Percentiles rank a stretch among this genome's conserved stretches.
Conservation (phyloP, 2,888 invertebrate species). For the Lasioglossum zephyrum region DNA sequence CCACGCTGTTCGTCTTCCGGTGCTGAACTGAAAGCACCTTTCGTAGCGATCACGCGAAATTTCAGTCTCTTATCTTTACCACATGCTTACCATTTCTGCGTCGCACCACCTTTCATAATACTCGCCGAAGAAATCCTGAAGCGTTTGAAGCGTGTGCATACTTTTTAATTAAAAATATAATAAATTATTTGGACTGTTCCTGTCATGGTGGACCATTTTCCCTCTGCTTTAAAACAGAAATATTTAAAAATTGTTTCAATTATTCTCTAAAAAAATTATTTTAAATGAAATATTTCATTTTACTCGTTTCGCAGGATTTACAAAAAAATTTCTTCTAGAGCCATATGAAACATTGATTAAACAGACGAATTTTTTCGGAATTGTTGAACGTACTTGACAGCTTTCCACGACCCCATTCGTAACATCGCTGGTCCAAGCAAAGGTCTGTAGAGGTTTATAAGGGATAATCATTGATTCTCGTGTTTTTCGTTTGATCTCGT, state of each 20-base stretch:
- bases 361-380: not conserved
- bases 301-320: not conserved
- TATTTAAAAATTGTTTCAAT: not conserved
- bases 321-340: not conserved
- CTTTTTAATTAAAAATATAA: not conserved
- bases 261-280: not conserved
- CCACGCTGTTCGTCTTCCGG: slow-evolving; percentile 13
- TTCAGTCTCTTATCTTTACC: not conserved
- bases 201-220: too few relatives aligned
- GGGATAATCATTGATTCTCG: not conserved
- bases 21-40: not conserved
- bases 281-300: not conserved
- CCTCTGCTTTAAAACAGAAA: too few relatives aligned
- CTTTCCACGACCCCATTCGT: not conserved
- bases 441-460: not conserved
- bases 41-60: not conserved
- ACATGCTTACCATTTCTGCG: not conserved
- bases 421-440: not conserved
- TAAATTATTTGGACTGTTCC: not conserved
- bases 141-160: too few relatives aligned
- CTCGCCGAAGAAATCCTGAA: too few relatives aligned
- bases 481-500: not conserved
- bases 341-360: not conserved
- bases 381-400: not conserved
- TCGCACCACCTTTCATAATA: slow-evolving; percentile 2